Evolutionary conservation across 2,888 invertebrate species (phyloP).

Genomic region (Polydrusus pterygomalis): DNA sequence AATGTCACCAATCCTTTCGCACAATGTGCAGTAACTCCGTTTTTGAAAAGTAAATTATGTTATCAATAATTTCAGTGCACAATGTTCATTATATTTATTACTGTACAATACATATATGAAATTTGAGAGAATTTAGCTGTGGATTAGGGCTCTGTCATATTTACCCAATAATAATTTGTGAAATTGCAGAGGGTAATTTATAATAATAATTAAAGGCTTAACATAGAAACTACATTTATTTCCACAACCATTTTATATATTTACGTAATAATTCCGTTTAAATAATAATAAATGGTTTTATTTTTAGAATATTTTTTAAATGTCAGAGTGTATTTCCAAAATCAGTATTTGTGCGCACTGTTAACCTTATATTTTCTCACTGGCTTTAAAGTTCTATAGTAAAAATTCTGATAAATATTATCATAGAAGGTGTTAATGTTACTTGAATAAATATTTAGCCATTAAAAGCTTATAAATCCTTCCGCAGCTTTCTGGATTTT

Average conservation of each 20-base stretch:
- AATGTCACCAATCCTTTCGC: too few relatives aligned
- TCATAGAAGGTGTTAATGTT: neutral
- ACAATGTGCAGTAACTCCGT: too few relatives aligned
- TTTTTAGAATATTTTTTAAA: neutral
- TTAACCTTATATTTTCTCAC: too few relatives aligned
- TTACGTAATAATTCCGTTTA: neutral
- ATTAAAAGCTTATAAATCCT: neutral
- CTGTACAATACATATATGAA: neutral
- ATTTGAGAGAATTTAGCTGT: neutral
- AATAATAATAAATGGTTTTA: neutral
- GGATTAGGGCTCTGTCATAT: neutral
- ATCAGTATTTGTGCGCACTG: too few relatives aligned
- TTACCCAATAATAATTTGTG: neutral
- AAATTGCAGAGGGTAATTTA: neutral
- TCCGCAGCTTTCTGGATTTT: neutral
- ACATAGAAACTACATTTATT: neutral
- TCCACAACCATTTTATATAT: neutral
- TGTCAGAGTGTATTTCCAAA: neutral
- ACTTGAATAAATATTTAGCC: neutral
- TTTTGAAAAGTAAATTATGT: too few relatives aligned
- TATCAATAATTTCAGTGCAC: neutral
- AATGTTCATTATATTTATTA: neutral
- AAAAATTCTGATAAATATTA: neutral
- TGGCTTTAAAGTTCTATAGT: neutral
- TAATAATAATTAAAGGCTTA: slow-evolving; percentile 6